Evolutionary conservation across 64 coral and sea anemone species (phyloP).

Genomic region (Pocillopora damicornis): DNA sequence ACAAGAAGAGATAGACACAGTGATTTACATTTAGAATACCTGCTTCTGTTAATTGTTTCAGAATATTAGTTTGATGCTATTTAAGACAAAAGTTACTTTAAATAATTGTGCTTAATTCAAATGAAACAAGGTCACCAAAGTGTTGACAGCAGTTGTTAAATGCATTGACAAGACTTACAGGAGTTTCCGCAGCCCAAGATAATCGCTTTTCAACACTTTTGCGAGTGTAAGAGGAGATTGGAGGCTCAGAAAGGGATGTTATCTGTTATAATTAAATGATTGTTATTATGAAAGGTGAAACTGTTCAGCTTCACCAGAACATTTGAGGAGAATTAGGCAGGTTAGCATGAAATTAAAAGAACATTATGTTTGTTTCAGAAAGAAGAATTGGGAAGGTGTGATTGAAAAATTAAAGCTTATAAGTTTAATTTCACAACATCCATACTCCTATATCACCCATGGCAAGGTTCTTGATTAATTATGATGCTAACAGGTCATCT

Average conservation of each 20-base stretch:
- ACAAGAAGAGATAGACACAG: background rate
- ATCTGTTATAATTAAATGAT: slow-evolving; percentile 21
- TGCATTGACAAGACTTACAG: slow-evolving; percentile 10
- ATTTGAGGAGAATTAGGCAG: background rate
- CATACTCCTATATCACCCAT: no score
- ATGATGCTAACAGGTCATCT: no score
- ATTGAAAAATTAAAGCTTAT: no score
- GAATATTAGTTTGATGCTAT: no score
- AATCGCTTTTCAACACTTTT: slow-evolving; percentile 16
- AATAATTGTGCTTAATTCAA: no score
- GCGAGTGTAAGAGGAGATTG: background rate
- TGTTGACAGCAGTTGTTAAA: background rate
- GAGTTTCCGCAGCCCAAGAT: slow-evolving; percentile 19
- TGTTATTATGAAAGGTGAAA: background rate
- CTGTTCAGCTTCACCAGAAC: background rate
- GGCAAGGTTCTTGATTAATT: no score
- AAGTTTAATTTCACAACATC: no score
- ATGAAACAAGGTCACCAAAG: no score
- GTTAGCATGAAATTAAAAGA: no score
- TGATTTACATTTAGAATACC: background rate
- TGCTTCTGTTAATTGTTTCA: background rate
- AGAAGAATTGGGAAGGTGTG: no score
- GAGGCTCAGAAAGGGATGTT: slow-evolving; percentile 8
- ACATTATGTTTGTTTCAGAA: no score
- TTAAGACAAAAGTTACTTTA: no score